A percentile compares a stretch with the other conserved stretches of the same genome.
phyloP scores from a whole-genome alignment of 1,140 invertebrate species.

The Caenorhabditis elegans region DNA sequence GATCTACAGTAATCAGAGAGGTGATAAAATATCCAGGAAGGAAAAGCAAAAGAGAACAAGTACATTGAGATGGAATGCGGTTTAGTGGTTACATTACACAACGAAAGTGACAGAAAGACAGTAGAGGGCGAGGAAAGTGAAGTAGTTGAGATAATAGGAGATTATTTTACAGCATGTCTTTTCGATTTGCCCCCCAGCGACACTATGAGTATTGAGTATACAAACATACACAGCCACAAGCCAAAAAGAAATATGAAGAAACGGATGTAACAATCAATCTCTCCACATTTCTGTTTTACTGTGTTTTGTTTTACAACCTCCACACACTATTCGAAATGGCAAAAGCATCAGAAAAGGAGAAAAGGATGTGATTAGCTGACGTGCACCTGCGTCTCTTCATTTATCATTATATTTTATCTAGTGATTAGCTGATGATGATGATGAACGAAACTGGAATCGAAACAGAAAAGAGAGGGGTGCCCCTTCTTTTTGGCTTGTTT shows the following conservation, averaged over 20 bases:
- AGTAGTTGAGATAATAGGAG: slow-evolving; percentile 33
- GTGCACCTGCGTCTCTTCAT: background rate
- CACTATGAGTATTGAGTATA: slow-evolving; percentile 11
- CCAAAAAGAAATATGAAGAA: background rate
- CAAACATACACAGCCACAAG: background rate
- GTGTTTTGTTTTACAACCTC: slow-evolving; percentile 32
- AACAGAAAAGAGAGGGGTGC: background rate
- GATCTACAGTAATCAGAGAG: background rate
- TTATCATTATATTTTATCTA: background rate
- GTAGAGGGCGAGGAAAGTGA: background rate
- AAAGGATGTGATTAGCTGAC: slow-evolving; percentile 33
- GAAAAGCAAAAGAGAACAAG: background rate
- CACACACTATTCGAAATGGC: slow-evolving; percentile 18
- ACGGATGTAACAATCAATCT: slow-evolving; percentile 30
- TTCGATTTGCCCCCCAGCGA: background rate
- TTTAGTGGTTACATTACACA: slow-evolving; percentile 32
- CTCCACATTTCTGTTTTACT: slow-evolving; percentile 3
- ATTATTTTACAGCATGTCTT: slow-evolving; percentile 31
- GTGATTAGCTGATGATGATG: slow-evolving; percentile 31
- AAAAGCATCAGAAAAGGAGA: slow-evolving; percentile 21
- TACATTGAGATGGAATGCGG: slow-evolving; percentile 20
- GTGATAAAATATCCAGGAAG: background rate
- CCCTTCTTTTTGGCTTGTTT: slow-evolving; percentile 26
- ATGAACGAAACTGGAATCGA: slow-evolving; percentile 17
- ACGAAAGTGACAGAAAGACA: slow-evolving; percentile 28